Percentiles rank a stretch among this genome's conserved stretches.
phyloP scores from a whole-genome alignment of 1,140 invertebrate genomes.

The Aricia agestis region DNA sequence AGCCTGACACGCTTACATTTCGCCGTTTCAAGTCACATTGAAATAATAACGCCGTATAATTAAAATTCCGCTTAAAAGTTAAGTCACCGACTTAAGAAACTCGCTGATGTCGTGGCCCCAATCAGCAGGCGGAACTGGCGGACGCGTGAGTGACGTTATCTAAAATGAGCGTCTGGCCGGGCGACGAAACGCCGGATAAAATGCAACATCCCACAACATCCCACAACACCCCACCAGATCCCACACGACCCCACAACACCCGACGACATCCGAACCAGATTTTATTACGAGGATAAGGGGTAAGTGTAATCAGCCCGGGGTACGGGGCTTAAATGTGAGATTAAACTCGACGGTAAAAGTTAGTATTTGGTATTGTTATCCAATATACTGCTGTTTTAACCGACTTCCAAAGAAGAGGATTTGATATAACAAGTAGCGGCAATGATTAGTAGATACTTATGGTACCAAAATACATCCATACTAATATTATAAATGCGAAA shows the following conservation, averaged over 20 bases:
- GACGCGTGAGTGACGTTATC: slow-evolving; percentile 50
- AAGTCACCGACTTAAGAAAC: neutral
- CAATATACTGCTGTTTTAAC: neutral
- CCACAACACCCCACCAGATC: neutral
- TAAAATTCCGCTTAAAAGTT: no score
- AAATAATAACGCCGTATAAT: no score
- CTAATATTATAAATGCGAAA: no score
- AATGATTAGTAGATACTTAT: no score
- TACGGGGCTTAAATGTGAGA: neutral
- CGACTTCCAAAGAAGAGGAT: no score
- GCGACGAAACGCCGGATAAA: slow-evolving; percentile 39
- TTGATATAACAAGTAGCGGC: no score
- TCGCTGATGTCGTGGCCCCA: slow-evolving; percentile 20
- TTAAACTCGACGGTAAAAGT: neutral
- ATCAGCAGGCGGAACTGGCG: slow-evolving; percentile 24
- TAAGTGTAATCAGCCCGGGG: neutral
- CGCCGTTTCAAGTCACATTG: no score
- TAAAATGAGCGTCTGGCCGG: slow-evolving; percentile 48
- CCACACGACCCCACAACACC: neutral
- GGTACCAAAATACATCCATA: no score
- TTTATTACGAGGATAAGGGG: neutral
- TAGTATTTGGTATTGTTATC: neutral
- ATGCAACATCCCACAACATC: slow-evolving; percentile 22
- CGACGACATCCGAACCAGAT: neutral
- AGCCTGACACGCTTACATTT: no score